phyloP scores from a whole-genome alignment of 30 jellyfish, hydroid and myxozoan genomes.

The Chrysaora quinquecirrha region DNA sequence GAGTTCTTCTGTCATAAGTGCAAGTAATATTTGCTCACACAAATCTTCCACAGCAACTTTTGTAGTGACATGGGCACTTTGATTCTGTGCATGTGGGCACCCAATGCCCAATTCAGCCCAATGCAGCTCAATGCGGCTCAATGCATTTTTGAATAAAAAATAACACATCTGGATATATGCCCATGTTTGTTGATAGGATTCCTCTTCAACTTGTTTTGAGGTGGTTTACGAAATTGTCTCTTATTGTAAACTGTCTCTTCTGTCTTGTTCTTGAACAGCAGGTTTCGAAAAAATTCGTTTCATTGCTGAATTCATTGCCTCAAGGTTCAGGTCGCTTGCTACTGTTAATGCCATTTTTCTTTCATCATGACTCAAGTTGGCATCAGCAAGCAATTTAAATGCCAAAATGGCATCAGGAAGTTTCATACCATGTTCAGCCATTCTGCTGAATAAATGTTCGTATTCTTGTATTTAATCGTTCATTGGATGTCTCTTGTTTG shows the following conservation, averaged over 20 bases:
- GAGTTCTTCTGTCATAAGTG: too few species aligned
- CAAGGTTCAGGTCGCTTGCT: not conserved
- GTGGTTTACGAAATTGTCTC: not conserved
- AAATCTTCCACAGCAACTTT: too few species aligned
- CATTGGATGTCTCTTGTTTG: not conserved
- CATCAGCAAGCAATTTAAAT: conserved; percentile 10
- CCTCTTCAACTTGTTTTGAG: not conserved
- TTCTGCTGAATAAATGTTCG: conserved; percentile 6
- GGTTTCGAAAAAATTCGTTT: not conserved
- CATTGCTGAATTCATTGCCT: not conserved
- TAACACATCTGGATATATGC: not conserved
- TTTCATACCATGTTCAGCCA: conserved; percentile 22
- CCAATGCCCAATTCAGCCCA: too few species aligned
- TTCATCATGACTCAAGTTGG: conserved; percentile 1
- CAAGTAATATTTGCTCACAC: too few species aligned
- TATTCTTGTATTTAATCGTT: not conserved
- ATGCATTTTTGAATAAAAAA: not conserved
- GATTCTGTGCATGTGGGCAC: too few species aligned
- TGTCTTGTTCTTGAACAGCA: not conserved
- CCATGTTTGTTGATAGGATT: not conserved
- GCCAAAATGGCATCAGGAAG: conserved; percentile 23
- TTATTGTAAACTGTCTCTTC: not conserved
- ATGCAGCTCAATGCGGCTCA: too few species aligned
- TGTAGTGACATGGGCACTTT: too few species aligned
- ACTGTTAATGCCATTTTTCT: conserved; percentile 1